Conservation (phyloP, 2,888 invertebrate species). For the Chymomyza amoena region DNA sequence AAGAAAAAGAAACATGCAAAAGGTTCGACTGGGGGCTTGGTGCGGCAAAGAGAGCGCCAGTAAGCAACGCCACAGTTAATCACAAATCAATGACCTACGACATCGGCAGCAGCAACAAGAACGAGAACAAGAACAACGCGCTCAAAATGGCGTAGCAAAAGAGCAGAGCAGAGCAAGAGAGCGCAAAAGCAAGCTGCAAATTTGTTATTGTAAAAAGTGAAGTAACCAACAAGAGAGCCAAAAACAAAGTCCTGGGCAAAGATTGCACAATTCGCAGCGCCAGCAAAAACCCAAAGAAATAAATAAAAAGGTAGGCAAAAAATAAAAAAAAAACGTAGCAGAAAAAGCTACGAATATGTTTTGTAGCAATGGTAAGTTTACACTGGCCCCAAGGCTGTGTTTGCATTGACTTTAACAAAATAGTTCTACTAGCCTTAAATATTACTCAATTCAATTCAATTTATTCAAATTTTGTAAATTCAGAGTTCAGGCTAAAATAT, state of each 20-base stretch:
- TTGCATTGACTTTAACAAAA: too few relatives aligned
- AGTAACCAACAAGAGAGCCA: conserved; percentile 12
- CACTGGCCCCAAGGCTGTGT: too few relatives aligned
- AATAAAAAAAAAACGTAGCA: not conserved
- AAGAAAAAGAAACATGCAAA: conserved; percentile 2
- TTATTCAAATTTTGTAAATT: too few relatives aligned
- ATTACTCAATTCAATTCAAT: too few relatives aligned
- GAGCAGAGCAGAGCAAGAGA: conserved; percentile 18
- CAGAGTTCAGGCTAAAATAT: too few relatives aligned
- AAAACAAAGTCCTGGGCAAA: not conserved
- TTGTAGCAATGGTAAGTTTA: not conserved
- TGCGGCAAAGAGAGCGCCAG: not conserved
- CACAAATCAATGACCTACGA: conserved; percentile 75
- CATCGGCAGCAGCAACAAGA: conserved; percentile 31
- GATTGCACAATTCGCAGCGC: conserved; percentile 12
- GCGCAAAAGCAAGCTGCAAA: conserved; percentile 42
- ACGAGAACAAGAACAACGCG: not conserved
- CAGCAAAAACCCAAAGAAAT: not conserved
- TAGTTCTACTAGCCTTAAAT: too few relatives aligned
- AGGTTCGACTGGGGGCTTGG: not conserved
- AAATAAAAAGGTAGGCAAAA: not conserved
- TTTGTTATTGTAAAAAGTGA: conserved; percentile 26
- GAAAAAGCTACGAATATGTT: not conserved
- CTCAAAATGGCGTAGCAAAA: conserved; percentile 47
- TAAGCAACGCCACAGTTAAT: conserved; percentile 39